These are phyloP conservation scores for Zoanthus sociatus DNA, from an alignment of 92 coral and sea anemone species.

Conservation along the genomic window DNA sequence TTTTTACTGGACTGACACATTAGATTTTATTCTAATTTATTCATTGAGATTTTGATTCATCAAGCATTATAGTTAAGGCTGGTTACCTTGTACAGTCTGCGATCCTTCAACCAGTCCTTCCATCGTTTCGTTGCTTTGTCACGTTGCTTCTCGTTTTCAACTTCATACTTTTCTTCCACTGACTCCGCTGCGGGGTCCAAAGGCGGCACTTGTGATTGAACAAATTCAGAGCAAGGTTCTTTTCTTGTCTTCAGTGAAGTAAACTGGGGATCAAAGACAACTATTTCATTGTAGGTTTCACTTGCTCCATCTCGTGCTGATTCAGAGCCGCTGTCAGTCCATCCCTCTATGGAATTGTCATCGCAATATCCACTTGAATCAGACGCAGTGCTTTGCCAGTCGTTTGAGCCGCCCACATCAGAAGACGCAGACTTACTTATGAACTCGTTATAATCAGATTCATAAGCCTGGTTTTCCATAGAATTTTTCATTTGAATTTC, in stretches of 20 bases:
- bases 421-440: background rate
- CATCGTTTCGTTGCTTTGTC: conserved; percentile 40
- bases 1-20: too few species aligned
- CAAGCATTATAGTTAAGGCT: background rate
- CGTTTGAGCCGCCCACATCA: background rate
- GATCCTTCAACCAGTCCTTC: conserved; percentile 73
- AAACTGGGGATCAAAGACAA: conserved; percentile 26
- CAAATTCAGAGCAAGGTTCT: conserved; percentile 7
- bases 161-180: conserved; percentile 17
- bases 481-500: conserved; percentile 42
- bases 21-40: too few species aligned
- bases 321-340: conserved; percentile 31
- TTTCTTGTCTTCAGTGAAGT: conserved; percentile 12
- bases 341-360: background rate
- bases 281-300: conserved; percentile 16
- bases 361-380: conserved; percentile 33
- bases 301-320: conserved; percentile 5
- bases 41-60: background rate
- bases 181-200: background rate
- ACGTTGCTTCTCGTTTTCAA: background rate
- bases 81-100: conserved; percentile 78
- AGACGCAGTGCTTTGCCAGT: conserved; percentile 17
- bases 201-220: background rate
- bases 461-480: conserved; percentile 60
- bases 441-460: conserved; percentile 38